Evolutionary conservation across 92 coral and sea anemone genomes (phyloP), one percentile per base, ranked within the genome.

Genomic region (Porites lobata): DNA sequence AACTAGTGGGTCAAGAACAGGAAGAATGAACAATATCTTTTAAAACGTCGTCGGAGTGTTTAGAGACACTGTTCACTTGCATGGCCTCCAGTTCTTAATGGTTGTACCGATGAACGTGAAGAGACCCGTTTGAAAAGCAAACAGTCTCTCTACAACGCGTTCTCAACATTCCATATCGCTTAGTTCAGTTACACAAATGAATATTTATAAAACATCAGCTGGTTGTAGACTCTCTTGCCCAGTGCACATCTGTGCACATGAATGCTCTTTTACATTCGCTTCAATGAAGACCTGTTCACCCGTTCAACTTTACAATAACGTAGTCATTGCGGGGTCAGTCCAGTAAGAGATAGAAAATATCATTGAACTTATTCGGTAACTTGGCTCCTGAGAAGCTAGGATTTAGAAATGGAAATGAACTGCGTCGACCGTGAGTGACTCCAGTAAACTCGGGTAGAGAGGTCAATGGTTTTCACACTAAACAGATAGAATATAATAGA

Each of bases 101-200:
- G 73, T 38, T 47, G 57, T 2, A 17, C 50, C 20, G 11, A 74
- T 50, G 73, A 47, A 59, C 52, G 72, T 64, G 70, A 72, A 73
- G 72, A 52, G 87, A 83, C 87, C 87, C 87, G 80, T 72, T 83
- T 20, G 61, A 56, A 14, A 72, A 50, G 26, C 80, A 83, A 81
- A 81, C 86, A 81, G 70, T 75, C 69, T n/a, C 65, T 72, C 53
- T 32, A 38, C 47, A 43, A 17, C 61, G 80, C 87, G 87, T 83
- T 83, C 20, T 73, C 87, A 57, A 62, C 79, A 83, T 83, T 83
- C 87, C 87, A 83, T 71, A 62, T 83, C 87, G 87, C 87, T 83
- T 83, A 72, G 87, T 72, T 83, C 87, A 83, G 87, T 83, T 56
- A 72, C 61, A 74, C 47, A n/a, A 72, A 50, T 83, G 80, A 83